These are phyloP conservation scores for Idaea dimidiata DNA, from an alignment of 2,888 invertebrate species.

Conservation along the genomic window DNA sequence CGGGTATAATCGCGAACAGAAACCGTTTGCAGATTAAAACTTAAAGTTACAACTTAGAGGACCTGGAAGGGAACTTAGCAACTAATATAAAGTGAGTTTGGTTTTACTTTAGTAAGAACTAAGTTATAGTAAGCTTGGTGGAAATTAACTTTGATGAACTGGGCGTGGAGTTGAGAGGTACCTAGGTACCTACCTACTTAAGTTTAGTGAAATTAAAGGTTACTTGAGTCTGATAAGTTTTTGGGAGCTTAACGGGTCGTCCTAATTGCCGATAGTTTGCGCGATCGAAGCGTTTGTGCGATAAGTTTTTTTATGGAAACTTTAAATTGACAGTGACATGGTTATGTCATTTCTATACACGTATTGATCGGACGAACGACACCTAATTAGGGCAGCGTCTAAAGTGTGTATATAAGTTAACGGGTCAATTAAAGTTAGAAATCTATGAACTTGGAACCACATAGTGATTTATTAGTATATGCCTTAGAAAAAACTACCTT, in stretches of 20 bases:
- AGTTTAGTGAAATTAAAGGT: constrained; percentile 2
- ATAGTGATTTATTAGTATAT: no score
- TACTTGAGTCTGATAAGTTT: not conserved
- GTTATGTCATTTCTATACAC: no score
- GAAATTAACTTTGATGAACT: constrained; percentile 25
- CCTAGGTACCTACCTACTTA: no score
- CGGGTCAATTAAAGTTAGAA: not conserved
- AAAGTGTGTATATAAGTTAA: not conserved
- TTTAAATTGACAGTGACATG: no score
- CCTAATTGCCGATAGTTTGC: no score
- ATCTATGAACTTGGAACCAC: not conserved
- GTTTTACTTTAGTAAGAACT: constrained; percentile 28
- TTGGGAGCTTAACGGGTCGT: not conserved
- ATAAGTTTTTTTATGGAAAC: no score
- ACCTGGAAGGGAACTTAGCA: constrained; percentile 16
- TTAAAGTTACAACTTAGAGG: constrained; percentile 18
- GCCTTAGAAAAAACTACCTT: no score
- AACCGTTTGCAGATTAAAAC: constrained; percentile 20
- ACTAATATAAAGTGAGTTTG: constrained; percentile 28
- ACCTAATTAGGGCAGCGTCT: no score
- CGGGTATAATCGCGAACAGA: constrained; percentile 50
- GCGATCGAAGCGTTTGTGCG: no score
- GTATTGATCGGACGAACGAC: no score
- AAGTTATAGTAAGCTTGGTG: constrained; percentile 29
- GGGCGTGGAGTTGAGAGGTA: not conserved